Evolutionary conservation across 2,888 invertebrate species (phyloP).

Genomic region (Oxycera nigricornis): DNA sequence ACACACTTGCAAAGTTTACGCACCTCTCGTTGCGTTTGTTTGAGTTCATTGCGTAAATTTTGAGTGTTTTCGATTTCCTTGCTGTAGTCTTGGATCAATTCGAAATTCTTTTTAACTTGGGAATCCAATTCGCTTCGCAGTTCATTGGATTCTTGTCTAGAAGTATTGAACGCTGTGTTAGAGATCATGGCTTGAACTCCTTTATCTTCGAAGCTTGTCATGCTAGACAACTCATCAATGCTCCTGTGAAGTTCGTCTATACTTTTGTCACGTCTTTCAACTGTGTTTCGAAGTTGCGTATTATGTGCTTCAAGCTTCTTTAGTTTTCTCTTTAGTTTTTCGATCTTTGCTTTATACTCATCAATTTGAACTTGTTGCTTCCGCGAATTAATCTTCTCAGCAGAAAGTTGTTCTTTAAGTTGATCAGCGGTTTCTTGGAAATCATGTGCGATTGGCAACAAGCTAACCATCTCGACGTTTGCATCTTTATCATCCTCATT

Average conservation of each 20-base stretch:
- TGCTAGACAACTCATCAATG: neutral
- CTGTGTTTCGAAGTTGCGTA: neutral
- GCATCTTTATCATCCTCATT: neutral
- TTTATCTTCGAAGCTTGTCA: neutral
- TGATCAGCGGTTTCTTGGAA: neutral
- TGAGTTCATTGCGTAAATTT: neutral
- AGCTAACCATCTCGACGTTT: neutral
- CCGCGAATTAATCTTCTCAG: neutral
- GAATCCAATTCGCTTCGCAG: neutral
- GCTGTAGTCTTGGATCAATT: constrained; percentile 8
- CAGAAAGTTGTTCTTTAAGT: neutral
- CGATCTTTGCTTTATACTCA: neutral
- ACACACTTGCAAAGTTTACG: constrained; percentile 26
- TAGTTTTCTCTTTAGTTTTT: neutral
- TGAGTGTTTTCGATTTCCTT: neutral
- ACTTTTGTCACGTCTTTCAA: neutral
- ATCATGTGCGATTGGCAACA: neutral
- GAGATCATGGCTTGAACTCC: neutral
- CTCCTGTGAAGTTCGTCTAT: neutral
- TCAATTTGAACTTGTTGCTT: neutral
- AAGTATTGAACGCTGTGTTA: neutral
- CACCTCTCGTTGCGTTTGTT: constrained; percentile 4
- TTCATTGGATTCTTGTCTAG: neutral
- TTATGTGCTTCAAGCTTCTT: neutral
- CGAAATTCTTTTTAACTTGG: neutral